phyloP scores from a whole-genome alignment of 2,888 invertebrate species.

The Rapana venosa region DNA sequence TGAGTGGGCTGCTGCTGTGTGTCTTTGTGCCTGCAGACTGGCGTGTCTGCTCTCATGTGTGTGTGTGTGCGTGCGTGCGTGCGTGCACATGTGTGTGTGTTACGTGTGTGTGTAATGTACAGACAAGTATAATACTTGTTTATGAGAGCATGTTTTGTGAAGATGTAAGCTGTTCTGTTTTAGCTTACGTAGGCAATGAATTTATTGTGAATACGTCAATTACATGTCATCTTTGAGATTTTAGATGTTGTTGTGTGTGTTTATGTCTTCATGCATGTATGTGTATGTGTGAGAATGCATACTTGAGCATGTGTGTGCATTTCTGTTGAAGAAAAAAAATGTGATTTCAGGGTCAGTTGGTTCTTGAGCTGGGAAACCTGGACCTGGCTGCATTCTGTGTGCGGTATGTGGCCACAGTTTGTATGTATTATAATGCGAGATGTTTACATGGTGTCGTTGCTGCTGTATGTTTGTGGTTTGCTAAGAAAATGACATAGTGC shows the following conservation, averaged over 20 bases:
- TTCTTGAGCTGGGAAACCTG: slow-evolving; percentile 75
- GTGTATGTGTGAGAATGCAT: neutral
- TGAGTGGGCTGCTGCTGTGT: slow-evolving; percentile 54
- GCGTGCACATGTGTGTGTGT: neutral
- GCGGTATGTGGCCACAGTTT: slow-evolving; percentile 56
- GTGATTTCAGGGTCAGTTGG: slow-evolving; percentile 73
- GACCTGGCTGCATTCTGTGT: slow-evolving; percentile 78
- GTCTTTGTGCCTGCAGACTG: neutral
- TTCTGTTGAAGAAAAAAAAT: neutral
- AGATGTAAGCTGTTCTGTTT: neutral
- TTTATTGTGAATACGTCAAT: no score
- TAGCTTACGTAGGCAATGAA: no score
- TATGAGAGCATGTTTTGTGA: neutral
- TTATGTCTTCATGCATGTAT: neutral
- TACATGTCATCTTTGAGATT: no score
- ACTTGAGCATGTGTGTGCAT: neutral
- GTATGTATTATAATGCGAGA: no score
- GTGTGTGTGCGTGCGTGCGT: neutral
- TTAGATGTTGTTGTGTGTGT: neutral
- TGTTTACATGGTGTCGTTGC: no score
- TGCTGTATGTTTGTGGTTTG: no score
- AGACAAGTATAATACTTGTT: neutral
- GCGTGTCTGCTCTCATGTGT: neutral
- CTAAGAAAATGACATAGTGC: no score
- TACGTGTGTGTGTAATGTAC: neutral